Evolutionary conservation across 2,113 vertebrate genomes (phyloP), one percentile per base, ranked within the genome.

Genomic region (Cyanocitta stelleri): DNA sequence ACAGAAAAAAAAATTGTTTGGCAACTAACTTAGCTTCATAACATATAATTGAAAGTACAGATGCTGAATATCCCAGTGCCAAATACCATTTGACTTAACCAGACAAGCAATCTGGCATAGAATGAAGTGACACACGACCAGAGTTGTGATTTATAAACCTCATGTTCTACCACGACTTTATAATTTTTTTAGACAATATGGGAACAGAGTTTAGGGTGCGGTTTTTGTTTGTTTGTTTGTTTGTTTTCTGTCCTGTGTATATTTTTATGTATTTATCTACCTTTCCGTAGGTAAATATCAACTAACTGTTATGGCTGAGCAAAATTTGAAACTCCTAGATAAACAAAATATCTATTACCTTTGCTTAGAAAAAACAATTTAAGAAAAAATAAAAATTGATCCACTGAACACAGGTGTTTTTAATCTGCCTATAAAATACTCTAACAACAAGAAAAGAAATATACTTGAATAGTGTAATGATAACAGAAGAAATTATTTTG

Each of bases 151-250:
- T 85, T 75, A 63, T 67, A 87, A 90, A 81, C 22, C 11, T 44
- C 32, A 35, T 35, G 20, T 54, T 78, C 19, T 62, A 11, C 19
- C 39, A 49, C 0, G 0, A 52, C 5, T 39, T 15, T 29, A 4
- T 23, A 39, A 64, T 27, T 44, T 67, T 73, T 74, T 71, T 10
- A 52, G 24, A 78, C 15, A 43, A 20, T 26, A 52, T 43, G 3
- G 29, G 3, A 81, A 5, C 7, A 30, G 4, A 44, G 33, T 39
- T 63, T 52, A 11, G 13, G 33, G 32, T 32, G 26, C 2, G 6
- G 4, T 2, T 9, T 37, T 26, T 43, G 1, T 6, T 39, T 35
- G 4, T 41, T 41, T 41, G 39, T 8, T 73, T 29, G 6, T 3
- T 68, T 63, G 6, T 13, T 49, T 37, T 33, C 13, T 51, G 7